phyloP scores from a whole-genome alignment of 2,113 vertebrate genomes.

The Rousettus leschenaultii region DNA sequence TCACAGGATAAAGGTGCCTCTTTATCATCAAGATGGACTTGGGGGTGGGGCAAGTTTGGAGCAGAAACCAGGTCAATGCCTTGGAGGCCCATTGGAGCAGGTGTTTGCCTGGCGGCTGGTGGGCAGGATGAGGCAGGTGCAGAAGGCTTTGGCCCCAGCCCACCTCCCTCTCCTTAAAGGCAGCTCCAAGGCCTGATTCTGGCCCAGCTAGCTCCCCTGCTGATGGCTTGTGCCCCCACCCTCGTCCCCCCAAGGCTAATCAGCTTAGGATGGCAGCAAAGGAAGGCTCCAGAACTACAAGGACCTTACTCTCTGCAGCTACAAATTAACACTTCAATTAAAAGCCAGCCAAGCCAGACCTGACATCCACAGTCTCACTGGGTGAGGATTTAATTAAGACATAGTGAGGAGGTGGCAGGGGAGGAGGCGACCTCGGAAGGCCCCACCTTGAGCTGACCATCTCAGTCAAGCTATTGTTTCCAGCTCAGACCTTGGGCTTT shows the following conservation, averaged over 20 bases:
- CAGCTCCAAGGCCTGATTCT: constrained; percentile 30
- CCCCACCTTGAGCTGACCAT: constrained; percentile 24
- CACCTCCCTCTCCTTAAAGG: background rate
- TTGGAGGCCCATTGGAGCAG: constrained; percentile 13
- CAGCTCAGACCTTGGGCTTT: background rate
- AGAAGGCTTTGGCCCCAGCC: constrained; percentile 17
- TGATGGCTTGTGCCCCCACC: background rate
- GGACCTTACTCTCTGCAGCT: background rate
- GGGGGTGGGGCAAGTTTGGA: background rate
- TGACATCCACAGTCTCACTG: constrained; percentile 26
- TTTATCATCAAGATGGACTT: background rate
- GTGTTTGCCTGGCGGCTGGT: constrained; percentile 56
- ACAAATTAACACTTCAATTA: constrained; percentile 74
- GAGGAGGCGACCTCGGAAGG: background rate
- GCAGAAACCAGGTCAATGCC: background rate
- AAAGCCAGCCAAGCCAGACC: constrained; percentile 56
- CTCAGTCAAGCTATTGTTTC: background rate
- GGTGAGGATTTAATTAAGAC: constrained; percentile 54
- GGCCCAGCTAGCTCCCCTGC: constrained; percentile 29
- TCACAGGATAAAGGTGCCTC: constrained; percentile 12
- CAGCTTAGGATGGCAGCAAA: constrained; percentile 63
- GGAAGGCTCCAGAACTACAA: constrained; percentile 19
- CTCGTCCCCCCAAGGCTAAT: constrained; percentile 42
- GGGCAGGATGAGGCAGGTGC: constrained; percentile 56
- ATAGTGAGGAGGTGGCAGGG: background rate